phyloP scores from a whole-genome alignment of 2,888 invertebrate genomes.

The Meghimatium bilineatum region DNA sequence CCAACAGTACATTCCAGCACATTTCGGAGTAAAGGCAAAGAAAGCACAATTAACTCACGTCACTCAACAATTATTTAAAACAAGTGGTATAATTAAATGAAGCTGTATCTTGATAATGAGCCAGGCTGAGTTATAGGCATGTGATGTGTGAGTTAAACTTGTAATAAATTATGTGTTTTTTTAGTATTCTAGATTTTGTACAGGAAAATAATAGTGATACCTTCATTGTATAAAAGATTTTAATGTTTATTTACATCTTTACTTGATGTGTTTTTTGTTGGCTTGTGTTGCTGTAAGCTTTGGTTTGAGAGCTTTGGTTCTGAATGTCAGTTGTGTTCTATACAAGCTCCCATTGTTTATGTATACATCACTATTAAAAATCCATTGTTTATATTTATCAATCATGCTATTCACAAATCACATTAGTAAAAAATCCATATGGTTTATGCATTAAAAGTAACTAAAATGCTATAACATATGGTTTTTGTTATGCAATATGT shows the following conservation, averaged over 20 bases:
- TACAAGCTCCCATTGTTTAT: too few species aligned
- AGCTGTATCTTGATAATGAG: neutral
- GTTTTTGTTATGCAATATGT: too few species aligned
- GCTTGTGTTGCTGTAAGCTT: too few species aligned
- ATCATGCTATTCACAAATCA: too few species aligned
- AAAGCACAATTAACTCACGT: constrained; percentile 55
- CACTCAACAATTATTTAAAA: constrained; percentile 68
- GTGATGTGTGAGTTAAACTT: neutral
- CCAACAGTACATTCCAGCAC: constrained; percentile 55
- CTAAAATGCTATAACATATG: too few species aligned
- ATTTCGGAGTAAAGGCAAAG: constrained; percentile 59
- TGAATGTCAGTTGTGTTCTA: neutral
- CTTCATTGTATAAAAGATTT: neutral
- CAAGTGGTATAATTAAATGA: neutral
- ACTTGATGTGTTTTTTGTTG: neutral
- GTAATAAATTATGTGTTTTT: neutral
- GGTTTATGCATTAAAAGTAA: too few species aligned
- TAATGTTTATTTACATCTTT: neutral
- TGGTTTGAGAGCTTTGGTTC: too few species aligned
- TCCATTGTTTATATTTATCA: too few species aligned
- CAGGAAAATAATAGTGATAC: constrained; percentile 9
- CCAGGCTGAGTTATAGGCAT: constrained; percentile 10
- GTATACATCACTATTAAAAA: too few species aligned
- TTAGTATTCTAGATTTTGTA: constrained; percentile 15
- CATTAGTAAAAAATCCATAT: too few species aligned